Base-by-base conservation (phyloP, 1,140 invertebrate species). In the Neotoxoptera formosana region DNA sequence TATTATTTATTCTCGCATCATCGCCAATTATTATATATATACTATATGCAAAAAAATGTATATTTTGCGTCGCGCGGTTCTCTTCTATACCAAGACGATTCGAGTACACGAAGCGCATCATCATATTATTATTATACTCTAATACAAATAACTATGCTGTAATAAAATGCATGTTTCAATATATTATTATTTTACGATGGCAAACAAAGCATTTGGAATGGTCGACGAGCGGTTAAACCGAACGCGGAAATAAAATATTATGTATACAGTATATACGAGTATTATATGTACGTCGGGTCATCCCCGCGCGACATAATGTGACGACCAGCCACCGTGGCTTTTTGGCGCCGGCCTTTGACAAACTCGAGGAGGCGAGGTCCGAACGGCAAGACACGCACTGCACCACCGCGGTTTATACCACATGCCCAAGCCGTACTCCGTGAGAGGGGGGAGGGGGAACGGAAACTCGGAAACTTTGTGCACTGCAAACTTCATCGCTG, bases 361-460 rank as follows among this genome's bases (percentile, higher is more conserved):
- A 76, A n/a, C 60, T 76, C 30, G 30, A n/a, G 14, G 14, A 76
- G n/a, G 60, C n/a, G 14, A 14, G 60, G 4, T n/a, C 60, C 1
- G 17, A 34, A 14, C 6, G n/a, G 30, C 60, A 76, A 76, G n/a
- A 76, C 14, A 76, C n/a, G 60, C n/a, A 76, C 60, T n/a, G n/a
- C 11, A n/a, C 53, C 56, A 25, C 3, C 30, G 30, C n/a, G 30
- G 60, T n/a, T 67, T 11, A 67, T 67, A n/a, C 47, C 14, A 48
- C 11, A n/a, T 6, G 25, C 30, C 0, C 8, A 30, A 67, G 4
- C 30, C 30, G 6, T 67, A 7, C 11, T 76, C 14, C n/a, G 3
- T 14, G 4, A 14, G n/a, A 30, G 0, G 9, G 7, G n/a, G 4
- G 7, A 14, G 4, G 14, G 4, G n/a, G 17, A 76, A n/a, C 0